Conservation (phyloP, 2,797 vertebrate genomes). For the Intellagama lesueurii region DNA sequence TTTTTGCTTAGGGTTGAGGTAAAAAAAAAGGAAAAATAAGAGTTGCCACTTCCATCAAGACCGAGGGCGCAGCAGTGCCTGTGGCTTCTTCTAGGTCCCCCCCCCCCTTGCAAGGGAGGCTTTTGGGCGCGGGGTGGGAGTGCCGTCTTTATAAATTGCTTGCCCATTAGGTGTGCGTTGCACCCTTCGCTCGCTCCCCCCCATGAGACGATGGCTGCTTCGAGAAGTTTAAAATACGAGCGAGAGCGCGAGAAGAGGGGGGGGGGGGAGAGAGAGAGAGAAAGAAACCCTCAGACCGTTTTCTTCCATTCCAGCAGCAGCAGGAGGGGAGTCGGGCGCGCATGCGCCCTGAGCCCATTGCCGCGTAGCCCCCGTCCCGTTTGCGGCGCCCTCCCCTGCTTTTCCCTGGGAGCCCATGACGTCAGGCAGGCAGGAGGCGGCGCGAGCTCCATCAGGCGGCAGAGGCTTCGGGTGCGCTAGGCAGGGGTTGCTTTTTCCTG, state of each 20-base stretch:
- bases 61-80: too few species aligned
- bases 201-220: constrained; percentile 13
- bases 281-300: background rate
- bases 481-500: background rate
- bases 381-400: constrained; percentile 19
- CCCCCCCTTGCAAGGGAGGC: background rate
- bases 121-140: background rate
- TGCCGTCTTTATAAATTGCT: background rate
- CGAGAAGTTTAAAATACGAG: background rate
- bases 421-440: constrained; percentile 56
- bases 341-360: constrained; percentile 63
- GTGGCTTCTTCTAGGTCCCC: too few species aligned
- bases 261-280: background rate
- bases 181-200: too few species aligned
- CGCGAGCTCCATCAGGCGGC: constrained; percentile 68
- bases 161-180: too few species aligned
- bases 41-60: background rate
- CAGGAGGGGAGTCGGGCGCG: constrained; percentile 39
- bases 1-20: background rate
- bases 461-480: constrained; percentile 31
- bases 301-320: background rate
- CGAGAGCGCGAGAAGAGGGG: background rate
- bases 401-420: constrained; percentile 46
- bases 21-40: too few species aligned
- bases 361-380: constrained; percentile 68